Conservation (phyloP, 2,888 invertebrate species). For the Epiblema foenella region DNA sequence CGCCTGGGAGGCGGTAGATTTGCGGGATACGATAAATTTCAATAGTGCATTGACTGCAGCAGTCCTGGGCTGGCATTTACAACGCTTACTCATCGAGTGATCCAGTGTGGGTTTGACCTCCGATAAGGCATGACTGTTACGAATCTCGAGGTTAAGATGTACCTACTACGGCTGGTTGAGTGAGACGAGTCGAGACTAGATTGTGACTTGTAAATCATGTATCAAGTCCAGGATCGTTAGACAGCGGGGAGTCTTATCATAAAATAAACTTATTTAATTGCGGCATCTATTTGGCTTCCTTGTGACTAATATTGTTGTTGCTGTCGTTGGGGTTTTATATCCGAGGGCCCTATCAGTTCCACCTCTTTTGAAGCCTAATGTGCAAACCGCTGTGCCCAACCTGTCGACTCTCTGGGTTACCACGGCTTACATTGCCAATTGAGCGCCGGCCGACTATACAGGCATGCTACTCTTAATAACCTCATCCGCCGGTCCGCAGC, state of each 20-base stretch:
- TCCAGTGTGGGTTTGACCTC: background rate
- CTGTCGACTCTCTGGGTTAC: too few relatives aligned
- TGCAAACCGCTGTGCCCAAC: too few relatives aligned
- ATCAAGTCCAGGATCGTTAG: slow-evolving; percentile 57
- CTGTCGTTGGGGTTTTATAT: background rate
- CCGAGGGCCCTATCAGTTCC: background rate
- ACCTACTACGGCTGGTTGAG: background rate
- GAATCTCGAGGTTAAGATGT: background rate
- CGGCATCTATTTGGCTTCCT: slow-evolving; percentile 33
- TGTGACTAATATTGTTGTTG: background rate
- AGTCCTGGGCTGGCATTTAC: slow-evolving; percentile 52
- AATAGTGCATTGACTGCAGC: slow-evolving; percentile 79
- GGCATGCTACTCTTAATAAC: too few relatives aligned
- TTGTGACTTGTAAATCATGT: background rate
- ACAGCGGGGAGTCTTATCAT: slow-evolving; percentile 49
- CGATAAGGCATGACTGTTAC: background rate
- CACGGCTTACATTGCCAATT: too few relatives aligned
- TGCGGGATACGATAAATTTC: slow-evolving; percentile 83
- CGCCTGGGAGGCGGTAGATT: slow-evolving; percentile 76
- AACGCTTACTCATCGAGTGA: slow-evolving; percentile 3
- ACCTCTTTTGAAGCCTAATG: too few relatives aligned
- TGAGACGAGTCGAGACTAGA: background rate
- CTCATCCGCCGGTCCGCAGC: too few relatives aligned
- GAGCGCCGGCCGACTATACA: too few relatives aligned
- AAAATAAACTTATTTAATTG: slow-evolving; percentile 53